Evolutionary conservation across 2,888 invertebrate species (phyloP).

Genomic region (Clusia tigrina): DNA sequence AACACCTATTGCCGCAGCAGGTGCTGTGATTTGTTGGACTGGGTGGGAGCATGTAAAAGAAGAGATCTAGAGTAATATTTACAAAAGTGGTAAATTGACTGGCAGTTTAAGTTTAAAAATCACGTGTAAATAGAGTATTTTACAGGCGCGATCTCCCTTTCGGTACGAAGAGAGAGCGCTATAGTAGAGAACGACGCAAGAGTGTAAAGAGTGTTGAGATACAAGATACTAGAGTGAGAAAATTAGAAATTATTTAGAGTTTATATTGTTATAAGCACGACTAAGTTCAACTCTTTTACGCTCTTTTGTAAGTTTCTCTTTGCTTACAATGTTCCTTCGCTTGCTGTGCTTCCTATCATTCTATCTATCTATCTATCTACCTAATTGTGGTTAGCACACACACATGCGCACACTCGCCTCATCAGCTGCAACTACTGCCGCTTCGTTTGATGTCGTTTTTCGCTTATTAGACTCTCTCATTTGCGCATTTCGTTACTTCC

Average conservation of each 20-base stretch:
- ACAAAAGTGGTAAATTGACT: constrained; percentile 30
- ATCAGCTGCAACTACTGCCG: not conserved
- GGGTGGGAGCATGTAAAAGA: not conserved
- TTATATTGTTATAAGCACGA: too few relatives aligned
- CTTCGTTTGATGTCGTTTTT: constrained; percentile 26
- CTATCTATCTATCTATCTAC: too few relatives aligned
- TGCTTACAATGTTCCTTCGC: not conserved
- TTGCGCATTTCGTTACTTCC: constrained; percentile 12
- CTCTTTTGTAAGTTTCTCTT: not conserved
- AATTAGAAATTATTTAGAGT: too few relatives aligned
- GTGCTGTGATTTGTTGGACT: constrained; percentile 7
- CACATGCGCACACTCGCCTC: constrained; percentile 14
- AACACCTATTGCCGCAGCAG: too few relatives aligned
- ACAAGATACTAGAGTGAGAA: not conserved
- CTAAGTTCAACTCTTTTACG: not conserved
- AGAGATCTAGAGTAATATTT: constrained; percentile 30
- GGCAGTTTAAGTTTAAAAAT: constrained; percentile 15
- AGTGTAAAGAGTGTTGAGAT: not conserved
- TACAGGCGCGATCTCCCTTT: constrained; percentile 39
- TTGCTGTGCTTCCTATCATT: constrained; percentile 14
- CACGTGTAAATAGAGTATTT: constrained; percentile 52
- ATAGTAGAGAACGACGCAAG: constrained; percentile 6
- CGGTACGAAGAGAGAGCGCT: not conserved
- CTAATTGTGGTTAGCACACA: too few relatives aligned
- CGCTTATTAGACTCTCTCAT: constrained; percentile 25